Conservation (phyloP, 2,113 vertebrate genomes). For the Coptodon rendalli region DNA sequence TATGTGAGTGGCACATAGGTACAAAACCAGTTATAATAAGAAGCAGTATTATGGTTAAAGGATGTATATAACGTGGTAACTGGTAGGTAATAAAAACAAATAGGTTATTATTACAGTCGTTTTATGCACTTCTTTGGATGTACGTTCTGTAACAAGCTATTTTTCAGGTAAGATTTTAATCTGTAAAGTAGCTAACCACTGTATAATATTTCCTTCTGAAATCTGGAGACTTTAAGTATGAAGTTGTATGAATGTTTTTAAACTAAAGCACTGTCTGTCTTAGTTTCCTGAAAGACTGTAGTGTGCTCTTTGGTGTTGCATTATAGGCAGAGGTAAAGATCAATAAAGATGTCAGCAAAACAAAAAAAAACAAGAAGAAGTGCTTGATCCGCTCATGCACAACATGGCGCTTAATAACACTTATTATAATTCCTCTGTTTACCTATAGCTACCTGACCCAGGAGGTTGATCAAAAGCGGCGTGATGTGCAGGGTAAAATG, state of each 20-base stretch:
- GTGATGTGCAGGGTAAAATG: slow-evolving; percentile 27
- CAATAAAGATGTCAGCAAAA: not conserved
- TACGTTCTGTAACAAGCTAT: not conserved
- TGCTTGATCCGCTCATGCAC: slow-evolving; percentile 10
- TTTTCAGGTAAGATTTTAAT: not conserved
- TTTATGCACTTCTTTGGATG: not conserved
- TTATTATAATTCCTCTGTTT: slow-evolving; percentile 35
- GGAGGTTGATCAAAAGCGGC: slow-evolving; percentile 36
- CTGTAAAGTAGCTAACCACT: not conserved
- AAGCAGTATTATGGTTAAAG: not conserved
- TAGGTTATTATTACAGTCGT: not conserved
- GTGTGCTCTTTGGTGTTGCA: not conserved
- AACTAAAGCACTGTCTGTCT: not conserved
- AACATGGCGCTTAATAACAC: slow-evolving; percentile 28
- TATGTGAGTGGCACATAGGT: not conserved
- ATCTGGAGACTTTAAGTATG: not conserved
- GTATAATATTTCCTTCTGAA: not conserved
- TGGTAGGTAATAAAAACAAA: not conserved
- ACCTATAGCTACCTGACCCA: slow-evolving; percentile 21
- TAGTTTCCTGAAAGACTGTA: not conserved
- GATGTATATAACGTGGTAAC: not conserved
- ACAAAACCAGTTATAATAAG: not conserved
- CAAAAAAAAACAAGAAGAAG: not conserved
- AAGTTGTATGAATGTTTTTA: not conserved
- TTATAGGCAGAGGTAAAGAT: not conserved